A percentile compares a stretch with the other conserved stretches of the same genome.
These are phyloP conservation scores for Hypsopygia costalis DNA, from an alignment of 2,888 invertebrate genomes.

Conservation along the genomic window DNA sequence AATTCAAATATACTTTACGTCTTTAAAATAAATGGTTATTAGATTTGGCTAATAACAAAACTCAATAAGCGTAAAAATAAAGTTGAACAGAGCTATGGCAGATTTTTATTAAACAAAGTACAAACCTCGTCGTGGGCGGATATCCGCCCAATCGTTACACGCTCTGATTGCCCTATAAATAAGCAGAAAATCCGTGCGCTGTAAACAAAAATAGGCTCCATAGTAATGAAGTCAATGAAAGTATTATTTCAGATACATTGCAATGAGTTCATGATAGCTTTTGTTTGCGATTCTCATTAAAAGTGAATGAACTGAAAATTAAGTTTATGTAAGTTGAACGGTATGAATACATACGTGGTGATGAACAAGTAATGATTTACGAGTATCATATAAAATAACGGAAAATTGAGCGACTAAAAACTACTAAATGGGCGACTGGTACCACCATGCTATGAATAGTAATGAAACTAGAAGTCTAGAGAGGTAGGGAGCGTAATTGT, in stretches of 20 bases:
- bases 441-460: no score
- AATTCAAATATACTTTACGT: no score
- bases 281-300: not conserved
- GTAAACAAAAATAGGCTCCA: conserved; percentile 8
- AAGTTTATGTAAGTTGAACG: no score
- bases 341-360: no score
- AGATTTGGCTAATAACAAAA: not conserved
- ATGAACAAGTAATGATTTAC: no score
- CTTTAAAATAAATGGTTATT: no score
- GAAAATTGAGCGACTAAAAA: no score
- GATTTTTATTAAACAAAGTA: conserved; percentile 10
- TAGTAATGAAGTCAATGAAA: conserved; percentile 6
- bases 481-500: no score
- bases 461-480: no score
- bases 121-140: conserved; percentile 5
- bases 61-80: not conserved
- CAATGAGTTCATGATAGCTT: not conserved
- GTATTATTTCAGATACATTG: conserved; percentile 1
- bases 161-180: conserved; percentile 11
- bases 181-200: conserved; percentile 6
- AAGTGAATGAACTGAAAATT: no score
- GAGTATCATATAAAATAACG: no score
- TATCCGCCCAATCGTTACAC: conserved; percentile 11
- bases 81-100: not conserved
- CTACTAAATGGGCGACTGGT: no score